phyloP scores from a whole-genome alignment of 2,113 vertebrate species.

The Tonatia bakeri region DNA sequence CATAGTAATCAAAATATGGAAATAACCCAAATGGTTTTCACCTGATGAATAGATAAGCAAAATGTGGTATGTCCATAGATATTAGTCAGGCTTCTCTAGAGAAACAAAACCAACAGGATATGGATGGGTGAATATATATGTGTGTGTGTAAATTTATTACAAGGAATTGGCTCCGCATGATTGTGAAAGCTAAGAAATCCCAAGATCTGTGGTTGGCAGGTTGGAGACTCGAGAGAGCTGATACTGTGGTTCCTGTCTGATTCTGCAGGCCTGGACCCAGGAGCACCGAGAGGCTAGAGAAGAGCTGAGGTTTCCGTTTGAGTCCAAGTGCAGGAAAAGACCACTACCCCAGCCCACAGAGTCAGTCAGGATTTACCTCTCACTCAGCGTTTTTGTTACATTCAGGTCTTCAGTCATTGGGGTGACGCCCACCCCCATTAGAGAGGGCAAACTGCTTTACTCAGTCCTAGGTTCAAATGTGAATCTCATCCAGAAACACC shows the following conservation, averaged over 20 bases:
- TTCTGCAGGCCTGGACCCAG: not conserved
- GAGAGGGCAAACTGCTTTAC: not conserved
- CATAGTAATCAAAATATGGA: not conserved
- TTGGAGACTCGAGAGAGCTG: not conserved
- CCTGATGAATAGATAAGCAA: not conserved
- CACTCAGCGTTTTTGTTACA: not conserved
- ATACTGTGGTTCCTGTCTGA: not conserved
- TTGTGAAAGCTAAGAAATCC: not conserved
- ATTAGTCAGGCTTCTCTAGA: not conserved
- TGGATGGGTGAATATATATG: not conserved
- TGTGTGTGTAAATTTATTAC: not conserved
- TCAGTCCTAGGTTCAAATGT: not conserved
- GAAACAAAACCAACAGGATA: not conserved
- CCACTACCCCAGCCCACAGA: not conserved
- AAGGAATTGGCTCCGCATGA: not conserved
- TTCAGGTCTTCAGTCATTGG: not conserved
- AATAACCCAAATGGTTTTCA: not conserved
- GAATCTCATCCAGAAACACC: not conserved
- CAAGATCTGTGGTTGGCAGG: not conserved
- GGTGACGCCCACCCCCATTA: not conserved
- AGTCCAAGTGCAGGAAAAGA: not conserved
- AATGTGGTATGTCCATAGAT: not conserved
- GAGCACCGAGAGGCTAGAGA: not conserved
- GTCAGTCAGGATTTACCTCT: not conserved
- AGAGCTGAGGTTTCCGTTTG: not conserved